phyloP scores from a whole-genome alignment of 2,797 vertebrate genomes.

The Hirundo rustica region DNA sequence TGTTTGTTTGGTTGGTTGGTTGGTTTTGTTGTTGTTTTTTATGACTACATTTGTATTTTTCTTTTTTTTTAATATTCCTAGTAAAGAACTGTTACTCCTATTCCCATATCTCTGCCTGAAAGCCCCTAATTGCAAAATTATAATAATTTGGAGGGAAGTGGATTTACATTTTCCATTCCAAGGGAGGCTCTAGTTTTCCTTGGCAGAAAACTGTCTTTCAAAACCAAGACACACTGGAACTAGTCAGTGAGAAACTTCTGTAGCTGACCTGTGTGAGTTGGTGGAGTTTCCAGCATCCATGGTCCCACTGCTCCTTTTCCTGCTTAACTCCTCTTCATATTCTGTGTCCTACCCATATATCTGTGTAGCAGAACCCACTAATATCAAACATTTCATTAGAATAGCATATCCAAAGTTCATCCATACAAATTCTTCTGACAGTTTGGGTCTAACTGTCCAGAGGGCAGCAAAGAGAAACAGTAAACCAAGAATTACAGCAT shows the following conservation, averaged over 20 bases:
- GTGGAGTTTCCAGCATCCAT: not conserved
- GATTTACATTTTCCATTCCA: too few relatives aligned
- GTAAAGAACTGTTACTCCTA: too few relatives aligned
- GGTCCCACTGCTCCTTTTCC: not conserved
- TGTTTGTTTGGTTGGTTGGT: too few relatives aligned
- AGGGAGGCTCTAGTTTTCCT: too few relatives aligned
- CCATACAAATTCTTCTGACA: not conserved
- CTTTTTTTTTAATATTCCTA: too few relatives aligned
- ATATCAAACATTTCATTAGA: not conserved
- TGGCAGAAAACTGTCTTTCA: too few relatives aligned
- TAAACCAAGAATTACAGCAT: not conserved
- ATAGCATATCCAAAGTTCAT: not conserved
- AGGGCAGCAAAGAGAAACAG: not conserved
- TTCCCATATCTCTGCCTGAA: too few relatives aligned
- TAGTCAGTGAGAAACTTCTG: not conserved
- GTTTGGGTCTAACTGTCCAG: not conserved
- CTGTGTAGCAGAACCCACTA: not conserved
- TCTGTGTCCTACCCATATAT: not conserved
- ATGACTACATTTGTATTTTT: too few relatives aligned
- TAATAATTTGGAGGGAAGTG: too few relatives aligned
- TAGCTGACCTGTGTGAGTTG: not conserved
- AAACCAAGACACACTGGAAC: not conserved
- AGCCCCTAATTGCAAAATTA: too few relatives aligned
- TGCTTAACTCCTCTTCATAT: not conserved
- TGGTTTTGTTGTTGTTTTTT: too few relatives aligned